Base-by-base conservation (phyloP, 2,888 invertebrate genomes). In the Tubiluchus corallicola region DNA sequence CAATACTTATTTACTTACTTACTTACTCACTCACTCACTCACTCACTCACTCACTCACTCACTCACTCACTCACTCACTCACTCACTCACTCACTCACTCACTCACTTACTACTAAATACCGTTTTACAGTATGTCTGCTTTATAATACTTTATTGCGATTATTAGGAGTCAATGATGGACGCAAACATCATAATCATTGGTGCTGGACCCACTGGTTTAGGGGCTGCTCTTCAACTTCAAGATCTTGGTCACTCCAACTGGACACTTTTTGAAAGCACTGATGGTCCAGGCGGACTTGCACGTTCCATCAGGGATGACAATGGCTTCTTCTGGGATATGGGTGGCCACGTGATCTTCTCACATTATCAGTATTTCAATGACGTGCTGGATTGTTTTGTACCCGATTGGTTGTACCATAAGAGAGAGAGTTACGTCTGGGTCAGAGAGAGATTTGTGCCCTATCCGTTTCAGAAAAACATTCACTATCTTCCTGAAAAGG, bases 301-400 rank as follows among this genome's bases (percentile, higher is more conserved):
- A 9, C 53, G 55, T 44, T 56, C 58, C 16, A 54, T 58, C 5
- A 49, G 45, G 18, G 59, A 59, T 47, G 52, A 53, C 9, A 53
- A 57, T 39, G 59, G 59, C 5, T 59, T 58, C 50, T 52, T 58
- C 18, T 59, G 59, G 59, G 59, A 59, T 40, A 58, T 59, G 57
- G 59, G 59, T 18, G 57, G 58, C 16, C 59, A 59, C 43, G 57
- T 59, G 48, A 59, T 57, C 20, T 59, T 59, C 51, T 53, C 54
- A 38, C 58, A n/a, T n/a, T n/a, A n/a, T n/a, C n/a, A n/a, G n/a
- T n/a, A n/a, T n/a, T n/a, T n/a, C n/a, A n/a, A n/a, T 57, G 47
- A n/a, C 41, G 41, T 37, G 19, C 39, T 19, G 40, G 38, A 20
- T 45, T 45, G 13, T 37, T n/a, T 18, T 37, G 39, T 17, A 13